Conservation (phyloP, 2,797 vertebrate species). For the Anomalospiza imberbis region DNA sequence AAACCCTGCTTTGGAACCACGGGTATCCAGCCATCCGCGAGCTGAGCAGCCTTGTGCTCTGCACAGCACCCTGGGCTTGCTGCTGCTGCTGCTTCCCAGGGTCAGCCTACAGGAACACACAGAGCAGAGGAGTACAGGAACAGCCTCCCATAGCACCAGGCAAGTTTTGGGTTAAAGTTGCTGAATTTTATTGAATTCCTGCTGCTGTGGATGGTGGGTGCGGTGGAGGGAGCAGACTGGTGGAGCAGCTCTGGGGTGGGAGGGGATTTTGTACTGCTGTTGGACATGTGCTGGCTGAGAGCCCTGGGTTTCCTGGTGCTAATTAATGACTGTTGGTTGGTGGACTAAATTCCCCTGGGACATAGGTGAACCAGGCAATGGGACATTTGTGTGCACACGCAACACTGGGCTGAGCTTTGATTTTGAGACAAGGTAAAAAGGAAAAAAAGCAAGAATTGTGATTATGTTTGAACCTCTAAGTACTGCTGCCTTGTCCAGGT, state of each 20-base stretch:
- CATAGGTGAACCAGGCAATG: not conserved
- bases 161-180: not conserved
- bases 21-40: rapidly evolving
- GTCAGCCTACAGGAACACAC: not conserved
- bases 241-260: not conserved
- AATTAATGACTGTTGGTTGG: not conserved
- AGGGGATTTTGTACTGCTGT: not conserved
- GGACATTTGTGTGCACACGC: not conserved
- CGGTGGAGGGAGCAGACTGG: not conserved
- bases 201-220: not conserved
- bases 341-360: not conserved
- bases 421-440: not conserved
- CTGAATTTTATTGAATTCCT: not conserved
- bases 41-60: not conserved
- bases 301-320: not conserved
- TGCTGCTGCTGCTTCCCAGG: not conserved
- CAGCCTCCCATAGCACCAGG: not conserved
- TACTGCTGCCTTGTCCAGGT: rapidly evolving
- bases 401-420: not conserved
- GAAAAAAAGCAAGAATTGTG: rapidly evolving
- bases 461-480: not conserved
- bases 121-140: not conserved
- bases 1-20: not conserved
- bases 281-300: not conserved
- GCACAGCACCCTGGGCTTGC: rapidly evolving